A percentile compares a stretch with the other conserved stretches of the same genome.
Conservation (phyloP, 2,797 vertebrate species). For the Phataginus tricuspis region DNA sequence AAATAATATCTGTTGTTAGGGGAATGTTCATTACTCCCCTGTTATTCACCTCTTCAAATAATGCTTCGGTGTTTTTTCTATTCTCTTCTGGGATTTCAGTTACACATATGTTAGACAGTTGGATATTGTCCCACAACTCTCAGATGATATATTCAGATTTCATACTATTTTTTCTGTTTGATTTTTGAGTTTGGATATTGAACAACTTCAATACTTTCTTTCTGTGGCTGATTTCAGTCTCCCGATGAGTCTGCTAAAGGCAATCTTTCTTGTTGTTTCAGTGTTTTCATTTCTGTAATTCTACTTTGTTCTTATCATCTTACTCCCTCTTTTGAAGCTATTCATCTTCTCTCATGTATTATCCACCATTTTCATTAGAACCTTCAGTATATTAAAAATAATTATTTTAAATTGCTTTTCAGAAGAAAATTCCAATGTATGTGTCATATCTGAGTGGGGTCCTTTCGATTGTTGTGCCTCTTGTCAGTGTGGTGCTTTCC, state of each 20-base stretch:
- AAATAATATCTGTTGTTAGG: no score
- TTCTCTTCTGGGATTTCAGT: not conserved
- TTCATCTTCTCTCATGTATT: not conserved
- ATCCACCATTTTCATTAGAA: not conserved
- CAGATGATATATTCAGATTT: not conserved
- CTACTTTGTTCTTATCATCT: not conserved
- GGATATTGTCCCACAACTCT: not conserved
- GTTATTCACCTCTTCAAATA: not conserved
- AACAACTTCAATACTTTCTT: not conserved
- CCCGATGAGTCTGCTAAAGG: not conserved
- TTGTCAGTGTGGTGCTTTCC: not conserved
- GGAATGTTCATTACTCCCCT: no score
- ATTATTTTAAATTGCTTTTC: not conserved
- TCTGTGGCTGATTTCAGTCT: not conserved
- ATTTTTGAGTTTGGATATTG: not conserved
- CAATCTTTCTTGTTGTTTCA: not conserved
- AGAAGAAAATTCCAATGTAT: not conserved
- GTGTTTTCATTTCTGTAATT: not conserved
- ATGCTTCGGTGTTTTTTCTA: not conserved
- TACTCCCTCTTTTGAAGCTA: not conserved
- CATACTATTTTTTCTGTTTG: not conserved
- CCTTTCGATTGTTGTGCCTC: not conserved
- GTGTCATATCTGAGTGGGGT: not conserved
- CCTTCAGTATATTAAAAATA: not conserved
- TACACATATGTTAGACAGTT: not conserved